A percentile compares a stretch with the other conserved stretches of the same genome.
These are phyloP conservation scores for Prosapia bicincta DNA, from an alignment of 2,888 invertebrate genomes.

Conservation along the genomic window DNA sequence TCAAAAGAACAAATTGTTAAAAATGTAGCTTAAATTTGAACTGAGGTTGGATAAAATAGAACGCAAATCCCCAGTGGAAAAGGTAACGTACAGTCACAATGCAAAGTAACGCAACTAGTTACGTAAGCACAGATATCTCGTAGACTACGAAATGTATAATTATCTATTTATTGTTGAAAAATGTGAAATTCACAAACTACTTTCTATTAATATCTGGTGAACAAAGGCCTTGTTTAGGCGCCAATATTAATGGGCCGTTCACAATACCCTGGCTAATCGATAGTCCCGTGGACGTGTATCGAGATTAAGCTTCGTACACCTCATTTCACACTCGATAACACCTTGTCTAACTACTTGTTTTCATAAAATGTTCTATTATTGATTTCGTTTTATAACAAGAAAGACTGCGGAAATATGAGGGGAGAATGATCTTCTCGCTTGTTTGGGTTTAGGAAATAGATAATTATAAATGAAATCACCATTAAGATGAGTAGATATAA, in stretches of 20 bases:
- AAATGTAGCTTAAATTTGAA: too few relatives aligned
- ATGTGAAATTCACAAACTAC: background rate
- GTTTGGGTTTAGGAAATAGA: too few relatives aligned
- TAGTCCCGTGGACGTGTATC: background rate
- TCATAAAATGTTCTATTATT: background rate
- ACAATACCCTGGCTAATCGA: background rate
- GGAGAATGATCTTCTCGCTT: too few relatives aligned
- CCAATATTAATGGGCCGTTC: background rate
- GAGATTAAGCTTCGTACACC: background rate
- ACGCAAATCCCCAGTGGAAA: too few relatives aligned
- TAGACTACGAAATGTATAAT: background rate
- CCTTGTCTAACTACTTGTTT: background rate
- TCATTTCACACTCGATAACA: background rate
- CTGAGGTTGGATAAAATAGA: too few relatives aligned
- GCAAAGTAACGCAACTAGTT: background rate
- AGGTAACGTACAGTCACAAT: too few relatives aligned
- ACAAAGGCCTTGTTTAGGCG: background rate
- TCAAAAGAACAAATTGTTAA: too few relatives aligned
- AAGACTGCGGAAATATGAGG: background rate
- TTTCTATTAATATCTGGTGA: background rate
- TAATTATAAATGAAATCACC: too few relatives aligned
- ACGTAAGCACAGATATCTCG: background rate
- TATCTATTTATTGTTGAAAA: background rate
- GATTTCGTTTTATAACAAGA: background rate
- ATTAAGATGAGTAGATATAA: too few relatives aligned